Evolutionary conservation across 2,888 invertebrate genomes (phyloP).

Genomic region (Trissolcus brochymenae): DNA sequence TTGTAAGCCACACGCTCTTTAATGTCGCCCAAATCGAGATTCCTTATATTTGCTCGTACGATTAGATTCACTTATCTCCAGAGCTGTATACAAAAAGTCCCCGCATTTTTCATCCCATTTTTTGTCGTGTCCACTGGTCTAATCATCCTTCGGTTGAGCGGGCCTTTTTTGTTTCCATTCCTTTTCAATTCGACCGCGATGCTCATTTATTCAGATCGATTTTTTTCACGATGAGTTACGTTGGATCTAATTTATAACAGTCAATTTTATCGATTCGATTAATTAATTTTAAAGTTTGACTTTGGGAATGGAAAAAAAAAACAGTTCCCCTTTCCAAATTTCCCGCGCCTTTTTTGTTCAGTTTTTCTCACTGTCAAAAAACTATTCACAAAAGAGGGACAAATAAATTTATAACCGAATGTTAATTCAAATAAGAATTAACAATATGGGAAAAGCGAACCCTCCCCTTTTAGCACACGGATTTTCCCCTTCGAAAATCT

Average conservation of each 20-base stretch:
- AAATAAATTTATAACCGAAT: conserved; percentile 24
- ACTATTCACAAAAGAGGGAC: conserved; percentile 16
- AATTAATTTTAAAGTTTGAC: no score
- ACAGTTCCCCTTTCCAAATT: no score
- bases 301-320: no score
- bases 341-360: background rate
- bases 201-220: no score
- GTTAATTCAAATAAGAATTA: conserved; percentile 41
- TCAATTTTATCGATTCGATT: no score
- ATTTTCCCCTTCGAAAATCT: conserved; percentile 26
- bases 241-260: no score
- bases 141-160: no score
- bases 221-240: no score
- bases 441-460: conserved; percentile 43
- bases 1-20: conserved; percentile 43
- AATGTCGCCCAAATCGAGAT: conserved; percentile 36
- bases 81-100: conserved; percentile 8
- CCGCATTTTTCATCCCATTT: conserved; percentile 25
- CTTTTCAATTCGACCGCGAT: no score
- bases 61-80: conserved; percentile 46
- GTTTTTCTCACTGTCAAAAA: conserved; percentile 16
- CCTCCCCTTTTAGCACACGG: conserved; percentile 1
- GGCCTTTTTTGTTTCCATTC: no score
- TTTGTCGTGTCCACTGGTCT: background rate
- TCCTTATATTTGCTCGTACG: conserved; percentile 43